Conservation (phyloP, 2,888 invertebrate genomes). For the Epirrhoe alternata region DNA sequence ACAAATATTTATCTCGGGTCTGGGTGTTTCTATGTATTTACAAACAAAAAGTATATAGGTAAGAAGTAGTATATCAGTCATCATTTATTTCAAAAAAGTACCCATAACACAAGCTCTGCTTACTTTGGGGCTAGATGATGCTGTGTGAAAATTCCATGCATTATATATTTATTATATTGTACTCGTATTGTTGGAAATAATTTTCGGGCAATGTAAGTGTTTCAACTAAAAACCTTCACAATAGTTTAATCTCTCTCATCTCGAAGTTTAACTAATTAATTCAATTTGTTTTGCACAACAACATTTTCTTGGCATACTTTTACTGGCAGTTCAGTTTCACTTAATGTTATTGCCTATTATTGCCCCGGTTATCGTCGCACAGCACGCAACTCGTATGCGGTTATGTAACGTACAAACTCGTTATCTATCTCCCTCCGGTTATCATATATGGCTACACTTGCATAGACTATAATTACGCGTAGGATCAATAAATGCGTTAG, state of each 20-base stretch:
- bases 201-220: too few relatives aligned
- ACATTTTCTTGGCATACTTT: conserved; percentile 69
- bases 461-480: conserved; percentile 38
- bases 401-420: conserved; percentile 52
- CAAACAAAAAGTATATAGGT: too few relatives aligned
- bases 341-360: conserved; percentile 61
- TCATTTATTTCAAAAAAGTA: too few relatives aligned
- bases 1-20: too few relatives aligned
- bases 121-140: too few relatives aligned
- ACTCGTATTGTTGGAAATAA: too few relatives aligned
- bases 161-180: too few relatives aligned
- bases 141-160: too few relatives aligned
- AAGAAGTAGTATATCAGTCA: too few relatives aligned
- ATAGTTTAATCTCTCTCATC: conserved; percentile 13
- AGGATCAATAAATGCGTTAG: conserved; percentile 42
- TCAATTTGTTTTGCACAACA: conserved; percentile 54
- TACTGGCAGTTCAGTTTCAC: conserved; percentile 61
- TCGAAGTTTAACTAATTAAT: conserved; percentile 34
- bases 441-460: conserved; percentile 45
- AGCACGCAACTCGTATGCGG: conserved; percentile 57
- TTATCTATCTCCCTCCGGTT: conserved; percentile 56
- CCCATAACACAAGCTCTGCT: too few relatives aligned
- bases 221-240: neutral
- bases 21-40: too few relatives aligned
- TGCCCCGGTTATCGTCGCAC: conserved; percentile 56